Evolutionary conservation across 2,888 invertebrate genomes (phyloP), one percentile per base, ranked within the genome.

Genomic region (Hipparchia semele): DNA sequence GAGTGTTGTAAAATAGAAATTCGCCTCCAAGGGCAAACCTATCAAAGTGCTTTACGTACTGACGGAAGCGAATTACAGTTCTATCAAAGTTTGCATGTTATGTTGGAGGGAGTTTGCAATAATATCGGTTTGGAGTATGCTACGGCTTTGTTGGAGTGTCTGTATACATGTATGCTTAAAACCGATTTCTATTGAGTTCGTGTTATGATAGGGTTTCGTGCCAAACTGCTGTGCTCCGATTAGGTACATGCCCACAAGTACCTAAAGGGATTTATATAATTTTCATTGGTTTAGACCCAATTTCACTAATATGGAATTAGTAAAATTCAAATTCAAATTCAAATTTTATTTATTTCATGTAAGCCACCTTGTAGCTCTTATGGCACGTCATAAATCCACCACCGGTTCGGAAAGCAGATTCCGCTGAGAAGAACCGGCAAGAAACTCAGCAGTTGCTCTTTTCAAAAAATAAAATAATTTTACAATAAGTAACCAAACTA

Each of bases 31-130:
- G 68, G 46, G 68, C 56, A 4, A 46, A 58, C 6, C 61, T 56
- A 61, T 61, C 49, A 49, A 49, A 49, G 49, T 49, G 49, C 49
- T 49, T 49, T 49, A 49, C 62, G 45, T 51, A 54, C 49, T 46
- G 61, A 49, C 62, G 9, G 49, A 68, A 72, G 61, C 62, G 62
- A 54, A 67, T 68, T 68, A 68, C 61, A 61, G 39, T 72, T 67
- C 68, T 54, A 61, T 72, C 72, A 72, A 72, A 72, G 61, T 72
- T 72, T 72, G 67, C n/a, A n/a, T 59, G 62, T 67, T 53, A 61
- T 49, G 46, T 67, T 62, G 46, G 56, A 56, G n/a, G 59, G 46
- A 71, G 67, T 71, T 65, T n/a, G 71, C 72, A 56, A 72, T 68
- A 68, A 68, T 68, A 56, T 68, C 13, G 58, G 51, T 10, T 6